A percentile compares a stretch with the other conserved stretches of the same genome.
Conservation (phyloP, 92 coral and sea anemone species). For the Epizoanthus stellaris region DNA sequence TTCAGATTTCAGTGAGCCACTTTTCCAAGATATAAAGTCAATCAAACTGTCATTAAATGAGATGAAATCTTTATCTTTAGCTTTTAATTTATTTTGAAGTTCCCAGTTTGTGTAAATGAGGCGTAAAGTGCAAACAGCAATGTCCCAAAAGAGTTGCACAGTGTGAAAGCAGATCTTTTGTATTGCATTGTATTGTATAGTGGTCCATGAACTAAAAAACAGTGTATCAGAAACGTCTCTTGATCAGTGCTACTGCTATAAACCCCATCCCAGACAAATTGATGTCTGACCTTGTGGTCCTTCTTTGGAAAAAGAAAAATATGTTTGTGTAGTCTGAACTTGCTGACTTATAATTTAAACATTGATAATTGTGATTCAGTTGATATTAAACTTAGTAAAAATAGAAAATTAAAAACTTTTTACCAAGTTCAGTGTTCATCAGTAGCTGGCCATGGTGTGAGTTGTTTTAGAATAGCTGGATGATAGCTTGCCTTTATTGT, state of each 20-base stretch:
- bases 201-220: not conserved
- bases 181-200: not conserved
- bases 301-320: not conserved
- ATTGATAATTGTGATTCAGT: not conserved
- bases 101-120: constrained; percentile 4
- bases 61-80: not conserved
- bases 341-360: not conserved
- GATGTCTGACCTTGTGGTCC: not conserved
- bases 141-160: constrained; percentile 17
- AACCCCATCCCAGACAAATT: not conserved
- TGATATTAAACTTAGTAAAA: not conserved
- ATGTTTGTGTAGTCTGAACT: too few relatives aligned
- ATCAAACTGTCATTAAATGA: not conserved
- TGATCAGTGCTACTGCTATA: not conserved
- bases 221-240: not conserved
- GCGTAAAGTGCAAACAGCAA: not conserved
- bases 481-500: not conserved
- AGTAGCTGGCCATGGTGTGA: not conserved
- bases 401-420: not conserved
- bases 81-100: not conserved
- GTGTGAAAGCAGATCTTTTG: constrained; percentile 13
- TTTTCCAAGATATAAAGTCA: not conserved
- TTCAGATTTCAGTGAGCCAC: not conserved
- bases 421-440: not conserved
- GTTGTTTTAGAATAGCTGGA: not conserved